phyloP scores from a whole-genome alignment of 2,113 vertebrate genomes.

The Psephotus haematonotus region DNA sequence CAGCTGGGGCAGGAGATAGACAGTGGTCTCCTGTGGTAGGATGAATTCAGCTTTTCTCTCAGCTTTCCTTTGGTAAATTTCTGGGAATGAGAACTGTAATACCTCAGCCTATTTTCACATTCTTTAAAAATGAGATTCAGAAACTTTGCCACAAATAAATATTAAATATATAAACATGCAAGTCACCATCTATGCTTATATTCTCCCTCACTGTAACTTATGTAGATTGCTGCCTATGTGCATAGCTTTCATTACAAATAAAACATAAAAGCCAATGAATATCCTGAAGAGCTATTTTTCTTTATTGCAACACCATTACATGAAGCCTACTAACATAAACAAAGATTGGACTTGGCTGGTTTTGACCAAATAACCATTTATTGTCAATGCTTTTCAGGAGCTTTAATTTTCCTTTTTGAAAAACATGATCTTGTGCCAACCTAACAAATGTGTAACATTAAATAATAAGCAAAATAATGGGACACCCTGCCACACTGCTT shows the following conservation, averaged over 20 bases:
- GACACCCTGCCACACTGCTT: not conserved
- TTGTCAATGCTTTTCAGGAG: conserved; percentile 45
- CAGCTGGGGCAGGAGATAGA: conserved; percentile 5
- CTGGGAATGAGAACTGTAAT: not conserved
- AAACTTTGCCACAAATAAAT: conserved; percentile 19
- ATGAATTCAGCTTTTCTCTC: not conserved
- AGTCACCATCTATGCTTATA: conserved; percentile 21
- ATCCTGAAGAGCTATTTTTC: conserved; percentile 45
- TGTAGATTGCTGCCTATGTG: conserved; percentile 41
- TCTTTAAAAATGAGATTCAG: not conserved
- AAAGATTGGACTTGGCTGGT: conserved; percentile 61
- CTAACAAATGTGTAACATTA: conserved; percentile 47
- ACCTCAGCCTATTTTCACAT: not conserved
- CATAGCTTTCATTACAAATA: conserved; percentile 61
- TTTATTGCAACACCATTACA: conserved; percentile 59
- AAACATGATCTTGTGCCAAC: conserved; percentile 48
- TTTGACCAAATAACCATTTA: conserved; percentile 66
- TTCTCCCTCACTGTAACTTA: conserved; percentile 49
- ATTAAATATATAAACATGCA: conserved; percentile 46
- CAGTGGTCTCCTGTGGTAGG: not conserved
- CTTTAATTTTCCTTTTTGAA: conserved; percentile 58
- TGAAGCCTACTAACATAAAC: conserved; percentile 46
- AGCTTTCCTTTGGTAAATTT: not conserved
- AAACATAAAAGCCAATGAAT: conserved; percentile 15
- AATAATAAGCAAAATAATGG: conserved; percentile 44